Evolutionary conservation across 2,113 vertebrate genomes (phyloP).

Genomic region (Chunga burmeisteri): DNA sequence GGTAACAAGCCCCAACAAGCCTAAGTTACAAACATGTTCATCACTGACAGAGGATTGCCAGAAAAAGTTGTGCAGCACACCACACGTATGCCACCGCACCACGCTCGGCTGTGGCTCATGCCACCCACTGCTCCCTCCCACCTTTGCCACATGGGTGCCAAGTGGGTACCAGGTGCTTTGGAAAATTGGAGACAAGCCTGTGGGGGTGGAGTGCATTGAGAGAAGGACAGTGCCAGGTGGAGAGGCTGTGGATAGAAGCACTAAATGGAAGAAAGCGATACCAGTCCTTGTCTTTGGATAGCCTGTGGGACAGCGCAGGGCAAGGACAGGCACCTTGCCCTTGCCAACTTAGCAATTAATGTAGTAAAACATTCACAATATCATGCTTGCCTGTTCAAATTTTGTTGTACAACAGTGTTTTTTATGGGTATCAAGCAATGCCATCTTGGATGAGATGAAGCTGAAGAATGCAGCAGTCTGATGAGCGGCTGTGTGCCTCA

Average conservation of each 20-base stretch:
- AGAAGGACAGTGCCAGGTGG: slow-evolving; percentile 12
- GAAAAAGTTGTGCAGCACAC: neutral
- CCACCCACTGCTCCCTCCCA: neutral
- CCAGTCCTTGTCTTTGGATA: neutral
- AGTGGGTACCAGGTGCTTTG: neutral
- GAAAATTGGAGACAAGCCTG: neutral
- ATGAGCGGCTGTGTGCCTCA: neutral
- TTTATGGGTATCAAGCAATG: neutral
- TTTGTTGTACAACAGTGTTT: neutral
- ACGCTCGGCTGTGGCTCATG: neutral
- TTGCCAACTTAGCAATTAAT: neutral
- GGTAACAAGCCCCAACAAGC: neutral
- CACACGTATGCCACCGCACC: neutral
- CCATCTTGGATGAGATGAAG: neutral
- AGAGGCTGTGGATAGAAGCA: neutral
- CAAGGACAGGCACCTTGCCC: neutral
- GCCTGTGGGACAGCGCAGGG: neutral
- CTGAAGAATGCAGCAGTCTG: neutral
- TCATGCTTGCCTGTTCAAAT: neutral
- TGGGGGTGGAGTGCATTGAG: neutral
- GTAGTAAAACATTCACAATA: neutral
- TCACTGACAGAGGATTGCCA: neutral
- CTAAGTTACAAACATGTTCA: neutral
- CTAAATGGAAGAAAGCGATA: neutral
- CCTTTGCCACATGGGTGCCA: neutral